phyloP scores from a whole-genome alignment of 2,113 vertebrate genomes.

The Coptodon rendalli region DNA sequence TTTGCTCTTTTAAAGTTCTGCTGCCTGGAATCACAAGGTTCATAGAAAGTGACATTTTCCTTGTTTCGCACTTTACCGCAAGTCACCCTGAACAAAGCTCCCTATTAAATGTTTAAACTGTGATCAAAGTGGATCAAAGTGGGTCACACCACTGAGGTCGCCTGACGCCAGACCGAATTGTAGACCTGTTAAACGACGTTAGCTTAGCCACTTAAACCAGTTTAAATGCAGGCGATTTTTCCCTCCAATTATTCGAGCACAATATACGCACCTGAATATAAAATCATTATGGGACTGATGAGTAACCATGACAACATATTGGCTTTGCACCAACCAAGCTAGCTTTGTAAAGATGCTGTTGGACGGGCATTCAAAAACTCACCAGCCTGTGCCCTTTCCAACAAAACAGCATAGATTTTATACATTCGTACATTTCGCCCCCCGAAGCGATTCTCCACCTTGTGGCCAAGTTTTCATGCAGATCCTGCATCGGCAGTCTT shows the following conservation, averaged over 20 bases:
- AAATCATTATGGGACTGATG: background rate
- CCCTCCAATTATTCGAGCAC: rapidly evolving
- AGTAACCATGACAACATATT: background rate
- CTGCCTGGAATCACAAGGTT: background rate
- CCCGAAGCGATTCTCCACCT: background rate
- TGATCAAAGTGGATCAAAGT: background rate
- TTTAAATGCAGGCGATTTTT: background rate
- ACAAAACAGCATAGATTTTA: background rate
- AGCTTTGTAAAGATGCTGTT: background rate
- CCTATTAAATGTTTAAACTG: background rate
- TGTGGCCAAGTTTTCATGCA: background rate
- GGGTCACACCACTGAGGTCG: background rate
- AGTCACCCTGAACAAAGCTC: background rate
- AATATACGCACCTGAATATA: background rate
- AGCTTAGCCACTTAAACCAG: background rate
- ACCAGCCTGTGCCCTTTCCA: background rate
- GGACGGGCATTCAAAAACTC: background rate
- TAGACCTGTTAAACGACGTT: rapidly evolving
- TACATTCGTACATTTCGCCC: background rate
- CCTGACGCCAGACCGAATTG: background rate
- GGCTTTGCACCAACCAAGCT: rapidly evolving
- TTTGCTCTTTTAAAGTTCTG: background rate
- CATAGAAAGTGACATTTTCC: background rate
- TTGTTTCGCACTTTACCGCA: background rate
- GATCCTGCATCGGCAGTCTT: background rate